Evolutionary conservation across 2,888 invertebrate genomes (phyloP), one percentile per base, ranked within the genome.

Genomic region (Allygus modestus): DNA sequence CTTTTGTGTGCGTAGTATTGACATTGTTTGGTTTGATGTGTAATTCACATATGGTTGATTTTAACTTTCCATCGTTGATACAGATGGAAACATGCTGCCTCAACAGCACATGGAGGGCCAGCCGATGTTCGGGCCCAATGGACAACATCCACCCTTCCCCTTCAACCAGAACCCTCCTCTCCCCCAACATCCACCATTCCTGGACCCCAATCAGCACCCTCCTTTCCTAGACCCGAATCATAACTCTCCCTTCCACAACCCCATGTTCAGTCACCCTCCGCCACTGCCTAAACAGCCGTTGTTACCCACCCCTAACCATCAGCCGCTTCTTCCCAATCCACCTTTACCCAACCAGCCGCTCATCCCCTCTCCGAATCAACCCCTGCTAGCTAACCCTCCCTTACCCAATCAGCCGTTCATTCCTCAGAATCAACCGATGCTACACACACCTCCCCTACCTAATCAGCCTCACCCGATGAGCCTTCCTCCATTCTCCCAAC

Each of bases 1-100:
- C n/a, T n/a, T n/a, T n/a, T n/a, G n/a, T n/a, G n/a, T n/a, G n/a
- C n/a, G n/a, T n/a, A n/a, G n/a, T n/a, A n/a, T n/a, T n/a, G n/a
- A n/a, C n/a, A n/a, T n/a, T n/a, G n/a, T n/a, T n/a, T n/a, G n/a
- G n/a, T n/a, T n/a, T n/a, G n/a, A n/a, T n/a, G n/a, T n/a, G n/a
- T n/a, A n/a, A n/a, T n/a, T n/a, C n/a, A n/a, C n/a, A n/a, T n/a
- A n/a, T n/a, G n/a, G n/a, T n/a, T n/a, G n/a, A n/a, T n/a, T n/a
- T n/a, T n/a, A n/a, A n/a, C n/a, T n/a, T n/a, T n/a, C n/a, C n/a
- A n/a, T n/a, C n/a, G n/a, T n/a, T n/a, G n/a, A n/a, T n/a, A n/a
- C 77, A 88, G 88, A 88, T 86, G 87, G 87, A 1, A 85, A 85
- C 17, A 81, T 88, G 41, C 87, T 87, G 33, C 86, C 85, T 15